Conservation (phyloP, 2,888 invertebrate genomes). For the Halictus quadricinctus region DNA sequence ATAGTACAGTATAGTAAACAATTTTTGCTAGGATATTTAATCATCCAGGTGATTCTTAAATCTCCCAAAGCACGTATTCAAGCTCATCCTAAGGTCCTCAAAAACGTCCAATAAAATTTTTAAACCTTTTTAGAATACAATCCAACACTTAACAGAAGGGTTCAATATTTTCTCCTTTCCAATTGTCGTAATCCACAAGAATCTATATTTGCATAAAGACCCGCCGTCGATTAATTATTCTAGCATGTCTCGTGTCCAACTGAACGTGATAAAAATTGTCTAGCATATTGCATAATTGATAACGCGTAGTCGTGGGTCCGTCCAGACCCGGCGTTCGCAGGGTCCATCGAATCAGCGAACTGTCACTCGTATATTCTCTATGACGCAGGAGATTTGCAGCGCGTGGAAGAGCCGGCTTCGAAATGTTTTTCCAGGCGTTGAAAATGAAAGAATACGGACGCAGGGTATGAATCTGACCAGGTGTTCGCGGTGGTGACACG, state of each 20-base stretch:
- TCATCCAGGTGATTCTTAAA: too few species aligned
- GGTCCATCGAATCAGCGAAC: not conserved
- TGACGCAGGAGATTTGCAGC: not conserved
- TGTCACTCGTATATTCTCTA: not conserved
- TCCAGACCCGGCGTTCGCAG: not conserved
- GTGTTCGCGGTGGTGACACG: constrained; percentile 45
- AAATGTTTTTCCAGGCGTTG: constrained; percentile 26
- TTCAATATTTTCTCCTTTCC: not conserved
- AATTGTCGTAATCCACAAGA: not conserved
- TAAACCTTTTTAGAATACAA: too few species aligned
- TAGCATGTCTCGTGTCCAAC: too few species aligned
- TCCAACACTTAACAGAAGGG: not conserved
- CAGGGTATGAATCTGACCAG: constrained; percentile 23
- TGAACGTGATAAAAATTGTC: not conserved
- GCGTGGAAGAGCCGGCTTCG: not conserved
- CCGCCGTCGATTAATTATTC: not conserved
- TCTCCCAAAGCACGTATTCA: too few species aligned
- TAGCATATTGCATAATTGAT: not conserved
- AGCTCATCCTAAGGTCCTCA: too few species aligned
- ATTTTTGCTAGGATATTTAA: not conserved
- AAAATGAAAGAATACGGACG: constrained; percentile 26
- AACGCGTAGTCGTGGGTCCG: not conserved
- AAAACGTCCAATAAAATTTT: too few species aligned
- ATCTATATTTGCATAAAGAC: not conserved
- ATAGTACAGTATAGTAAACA: too few species aligned